Base-by-base conservation (phyloP, 2,113 vertebrate species). In the Brienomyrus longianalis region DNA sequence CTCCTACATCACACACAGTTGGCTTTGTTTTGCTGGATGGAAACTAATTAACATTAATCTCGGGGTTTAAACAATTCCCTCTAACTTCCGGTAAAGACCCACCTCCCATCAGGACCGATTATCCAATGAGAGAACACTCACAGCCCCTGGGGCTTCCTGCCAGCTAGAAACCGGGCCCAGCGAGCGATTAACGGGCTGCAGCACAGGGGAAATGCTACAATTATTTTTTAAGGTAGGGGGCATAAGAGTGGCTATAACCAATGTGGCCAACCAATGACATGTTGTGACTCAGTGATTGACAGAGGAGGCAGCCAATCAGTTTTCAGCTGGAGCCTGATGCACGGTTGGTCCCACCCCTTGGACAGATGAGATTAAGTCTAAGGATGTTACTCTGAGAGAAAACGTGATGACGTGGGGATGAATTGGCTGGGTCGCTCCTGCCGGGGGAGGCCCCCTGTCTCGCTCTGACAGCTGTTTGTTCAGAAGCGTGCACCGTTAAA, bases 381-480 rank as follows among this genome's bases (percentile, higher is more conserved):
- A 27, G 62, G n/a, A 13, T 27, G n/a, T 66, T 66, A 4, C 62
- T 11, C 23, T 31, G n/a, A 66, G n/a, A 11, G 62, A 31, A 31
- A 66, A 7, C 27, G 70, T n/a, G 3, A 35, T 77, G 70, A 2
- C 17, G 70, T 17, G 27, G 31, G 31, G 70, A 19, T 35, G 70
- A 77, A 39, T 77, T 17, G 23, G 21, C 19, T 5, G 43, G 47
- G 23, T 80, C 15, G 31, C 35, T 6, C 35, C 35, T 80, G 74
- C 23, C 1, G 5, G 31, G 15, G 35, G 74, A 43, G 15, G 27
- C 47, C n/a, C 35, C 31, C 45, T 23, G 45, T 31, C 56, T 88
- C 35, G 59, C 88, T 83, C 84, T 47, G 83, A 83, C 50, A 47
- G 50, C 83, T 77, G 90, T 91, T 91, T 88, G 86, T 88, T 91